phyloP scores from a whole-genome alignment of 2,797 vertebrate genomes.

The Rhynchonycteris naso region DNA sequence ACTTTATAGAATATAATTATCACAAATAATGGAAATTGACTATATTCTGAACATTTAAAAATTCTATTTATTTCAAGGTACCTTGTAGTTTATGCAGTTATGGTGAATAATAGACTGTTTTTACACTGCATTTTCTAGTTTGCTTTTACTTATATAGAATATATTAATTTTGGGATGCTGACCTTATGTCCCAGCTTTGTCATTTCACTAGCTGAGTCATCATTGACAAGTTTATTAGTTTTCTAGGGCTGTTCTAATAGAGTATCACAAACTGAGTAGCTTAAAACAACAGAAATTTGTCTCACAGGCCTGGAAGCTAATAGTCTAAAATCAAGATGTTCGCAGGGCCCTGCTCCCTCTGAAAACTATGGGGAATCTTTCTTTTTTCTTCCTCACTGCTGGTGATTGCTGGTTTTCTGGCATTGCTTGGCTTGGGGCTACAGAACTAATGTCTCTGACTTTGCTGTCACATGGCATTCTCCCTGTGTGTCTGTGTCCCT shows the following conservation, averaged over 20 bases:
- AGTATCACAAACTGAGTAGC: background rate
- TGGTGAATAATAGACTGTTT: background rate
- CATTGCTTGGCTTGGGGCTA: background rate
- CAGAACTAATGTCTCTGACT: background rate
- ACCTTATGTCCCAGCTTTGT: background rate
- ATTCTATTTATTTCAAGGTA: conserved; percentile 11
- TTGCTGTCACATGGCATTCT: background rate
- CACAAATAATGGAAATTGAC: background rate
- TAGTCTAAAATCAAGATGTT: background rate
- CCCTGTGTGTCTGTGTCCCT: background rate
- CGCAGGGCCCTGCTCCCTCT: background rate
- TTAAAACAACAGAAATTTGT: background rate
- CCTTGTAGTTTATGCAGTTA: background rate
- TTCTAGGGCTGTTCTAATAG: background rate
- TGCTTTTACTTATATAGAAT: background rate
- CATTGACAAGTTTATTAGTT: background rate
- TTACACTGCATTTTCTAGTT: background rate
- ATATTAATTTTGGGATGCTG: background rate
- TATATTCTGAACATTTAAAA: background rate
- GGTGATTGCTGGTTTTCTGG: background rate
- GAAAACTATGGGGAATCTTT: background rate
- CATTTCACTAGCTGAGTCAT: background rate
- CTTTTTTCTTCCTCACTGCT: background rate
- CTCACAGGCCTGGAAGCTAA: background rate
- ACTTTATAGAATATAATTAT: background rate